Base-by-base conservation (phyloP, 2,797 vertebrate genomes). In the Neosilurus hyrtlii region DNA sequence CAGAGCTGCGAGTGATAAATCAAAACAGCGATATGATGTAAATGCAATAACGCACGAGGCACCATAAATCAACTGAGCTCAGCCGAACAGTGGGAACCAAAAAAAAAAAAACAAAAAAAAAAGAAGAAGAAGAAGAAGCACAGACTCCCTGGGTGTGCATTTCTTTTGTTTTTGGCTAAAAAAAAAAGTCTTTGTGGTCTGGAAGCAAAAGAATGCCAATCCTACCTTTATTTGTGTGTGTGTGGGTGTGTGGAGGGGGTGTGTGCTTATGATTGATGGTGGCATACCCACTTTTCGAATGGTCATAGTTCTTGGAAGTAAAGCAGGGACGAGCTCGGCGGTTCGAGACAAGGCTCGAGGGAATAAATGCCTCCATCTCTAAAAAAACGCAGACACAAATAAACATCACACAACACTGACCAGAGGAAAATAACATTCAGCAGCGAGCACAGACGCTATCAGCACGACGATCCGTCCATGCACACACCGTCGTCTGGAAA, bases 21-120 rank as follows among this genome's bases (percentile, higher is more conserved):
- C 84, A 86, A 87, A 85, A 83, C 35, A 63, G 75, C 61, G 76
- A 87, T 86, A 85, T 83, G 84, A 87, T 83, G 85, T 87, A 86
- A 85, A 87, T 85, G 80, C 81, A 86, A 87, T 86, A 83, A 88
- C 83, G 77, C 80, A 68, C 81, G 15, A 16, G 52, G 84, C 26
- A 6, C 75, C 82, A 86, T 89, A 87, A 83, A 88, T 87, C 86
- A 86, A 65, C 74, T 10, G 18, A 35, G 65, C 71, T 77, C 82
- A 68, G 80, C 56, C 35, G 22, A 76, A 65, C 66, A 43, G 82
- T 10, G 51, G 56, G 76, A 62, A 30, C 30, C 30, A 30, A 30
- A 30, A 30, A 30, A 30, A 30, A 30, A 30, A 70, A 22, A 43
- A 62, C 14, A 51, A 24, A 26, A 66, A 63, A 9, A 9, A 16